Evolutionary conservation across 2,113 vertebrate species (phyloP), one percentile per base, ranked within the genome.

Genomic region (Dendrocopos noguchii): DNA sequence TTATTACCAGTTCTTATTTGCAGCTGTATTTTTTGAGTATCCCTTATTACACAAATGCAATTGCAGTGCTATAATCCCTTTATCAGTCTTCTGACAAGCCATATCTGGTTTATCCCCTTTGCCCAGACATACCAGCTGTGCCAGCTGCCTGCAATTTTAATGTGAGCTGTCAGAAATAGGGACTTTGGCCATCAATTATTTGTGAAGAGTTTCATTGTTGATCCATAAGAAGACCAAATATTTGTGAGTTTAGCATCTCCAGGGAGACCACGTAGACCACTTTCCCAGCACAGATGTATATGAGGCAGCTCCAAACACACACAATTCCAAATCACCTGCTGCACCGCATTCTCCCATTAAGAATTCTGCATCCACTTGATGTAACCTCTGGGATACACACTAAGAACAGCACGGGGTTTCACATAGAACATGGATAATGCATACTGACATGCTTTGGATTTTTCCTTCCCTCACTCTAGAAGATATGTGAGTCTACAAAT

Each of bases 171-270:
- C 88, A 94, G 73, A 76, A 72, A 77, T 1, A 63, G 46, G 68
- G 57, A 77, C 47, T 12, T 59, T 1, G 17, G 29, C 15, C 27
- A 72, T 60, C 64, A 83, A 73, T 70, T 39, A 92, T 80, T 86
- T 90, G 66, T 84, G 71, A 94, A 34, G 47, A 95, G 67, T 93
- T 72, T 72, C 66, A 63, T 8, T 91, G 73, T 78, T 56, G 91
- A 88, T 81, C 84, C 59, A 11, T 50, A 75, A 60, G 94, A 94
- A 72, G 78, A 90, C 75, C 65, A 53, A 68, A 47, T 9, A 72
- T 61, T 94, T 93, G 44, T 91, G 95, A 88, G 74, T 52, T 90
- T 80, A 70, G 15, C 47, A 19, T 93, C 93, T 92, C 91, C 42
- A 20, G 70, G 80, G 79, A 97, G 72, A 50, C 7, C 42, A 31